phyloP scores from a whole-genome alignment of 2,888 invertebrate species.

The Flexamia atlantica region DNA sequence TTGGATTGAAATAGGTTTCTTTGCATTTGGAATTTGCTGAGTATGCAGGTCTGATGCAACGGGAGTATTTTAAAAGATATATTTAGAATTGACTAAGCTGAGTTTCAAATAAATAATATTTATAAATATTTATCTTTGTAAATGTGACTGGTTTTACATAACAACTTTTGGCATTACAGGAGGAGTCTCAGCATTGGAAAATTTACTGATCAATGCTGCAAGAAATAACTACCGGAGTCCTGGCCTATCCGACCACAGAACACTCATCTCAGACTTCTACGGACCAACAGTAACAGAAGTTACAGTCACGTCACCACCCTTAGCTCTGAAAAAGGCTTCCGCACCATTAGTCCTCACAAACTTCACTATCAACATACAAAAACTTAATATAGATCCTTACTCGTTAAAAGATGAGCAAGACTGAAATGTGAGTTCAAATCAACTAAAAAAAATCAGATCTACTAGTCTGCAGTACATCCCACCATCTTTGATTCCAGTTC shows the following conservation, averaged over 20 bases:
- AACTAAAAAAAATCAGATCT: too few relatives aligned
- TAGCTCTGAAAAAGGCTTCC: background rate
- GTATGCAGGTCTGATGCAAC: too few relatives aligned
- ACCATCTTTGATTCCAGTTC: too few relatives aligned
- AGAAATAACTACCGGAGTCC: conserved; percentile 7
- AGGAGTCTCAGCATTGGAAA: conserved; percentile 35
- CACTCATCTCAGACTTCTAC: background rate
- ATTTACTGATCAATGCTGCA: background rate
- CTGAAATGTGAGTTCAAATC: too few relatives aligned
- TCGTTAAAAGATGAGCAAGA: conserved; percentile 75
- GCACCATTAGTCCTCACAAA: conserved; percentile 5
- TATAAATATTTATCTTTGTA: too few relatives aligned
- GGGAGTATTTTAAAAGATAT: too few relatives aligned
- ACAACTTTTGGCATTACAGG: background rate
- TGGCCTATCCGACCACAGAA: background rate
- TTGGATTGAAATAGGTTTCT: too few relatives aligned
- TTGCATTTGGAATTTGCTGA: too few relatives aligned
- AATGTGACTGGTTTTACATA: too few relatives aligned
- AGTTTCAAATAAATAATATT: too few relatives aligned
- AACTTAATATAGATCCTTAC: conserved; percentile 26
- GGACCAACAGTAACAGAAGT: conserved; percentile 27
- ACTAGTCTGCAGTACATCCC: too few relatives aligned
- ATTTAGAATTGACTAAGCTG: too few relatives aligned
- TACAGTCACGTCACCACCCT: conserved; percentile 21
- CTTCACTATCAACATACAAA: conserved; percentile 47